Evolutionary conservation across 2,113 vertebrate genomes (phyloP).

Genomic region (Diglossa brunneiventris): DNA sequence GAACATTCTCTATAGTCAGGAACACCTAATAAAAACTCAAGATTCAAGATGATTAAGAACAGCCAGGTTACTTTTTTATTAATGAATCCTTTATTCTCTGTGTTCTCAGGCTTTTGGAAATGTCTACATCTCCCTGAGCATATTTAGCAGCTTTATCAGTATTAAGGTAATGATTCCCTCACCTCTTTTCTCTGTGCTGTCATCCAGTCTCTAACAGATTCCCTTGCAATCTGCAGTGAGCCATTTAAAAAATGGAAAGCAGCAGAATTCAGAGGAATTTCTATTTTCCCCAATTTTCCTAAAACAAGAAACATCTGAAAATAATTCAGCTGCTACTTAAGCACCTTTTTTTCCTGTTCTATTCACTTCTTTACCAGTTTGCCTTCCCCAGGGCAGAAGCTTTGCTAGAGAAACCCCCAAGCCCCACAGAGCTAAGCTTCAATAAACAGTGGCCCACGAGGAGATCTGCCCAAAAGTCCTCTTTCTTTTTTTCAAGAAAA

Average conservation of each 20-base stretch:
- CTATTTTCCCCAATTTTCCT: not conserved
- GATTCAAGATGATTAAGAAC: conserved; percentile 15
- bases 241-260: not conserved
- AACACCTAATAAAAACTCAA: conserved; percentile 10
- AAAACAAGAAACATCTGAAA: not conserved
- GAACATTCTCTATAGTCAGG: not conserved
- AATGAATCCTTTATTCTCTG: conserved; percentile 1
- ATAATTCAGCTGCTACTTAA: not conserved
- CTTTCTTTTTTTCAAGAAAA: not conserved
- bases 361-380: not conserved
- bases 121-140: conserved; percentile 22
- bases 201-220: not conserved
- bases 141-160: conserved; percentile 39
- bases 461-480: not conserved
- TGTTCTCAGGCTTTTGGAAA: conserved; percentile 21
- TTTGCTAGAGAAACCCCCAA: not conserved
- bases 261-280: not conserved
- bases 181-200: not conserved
- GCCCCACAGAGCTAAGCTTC: not conserved
- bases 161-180: conserved; percentile 31
- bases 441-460: not conserved
- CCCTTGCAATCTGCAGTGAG: not conserved
- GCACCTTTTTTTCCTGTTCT: not conserved
- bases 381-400: not conserved
- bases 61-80: not conserved